Evolutionary conservation across 2,113 vertebrate species (phyloP).

Genomic region (Coptodon rendalli): DNA sequence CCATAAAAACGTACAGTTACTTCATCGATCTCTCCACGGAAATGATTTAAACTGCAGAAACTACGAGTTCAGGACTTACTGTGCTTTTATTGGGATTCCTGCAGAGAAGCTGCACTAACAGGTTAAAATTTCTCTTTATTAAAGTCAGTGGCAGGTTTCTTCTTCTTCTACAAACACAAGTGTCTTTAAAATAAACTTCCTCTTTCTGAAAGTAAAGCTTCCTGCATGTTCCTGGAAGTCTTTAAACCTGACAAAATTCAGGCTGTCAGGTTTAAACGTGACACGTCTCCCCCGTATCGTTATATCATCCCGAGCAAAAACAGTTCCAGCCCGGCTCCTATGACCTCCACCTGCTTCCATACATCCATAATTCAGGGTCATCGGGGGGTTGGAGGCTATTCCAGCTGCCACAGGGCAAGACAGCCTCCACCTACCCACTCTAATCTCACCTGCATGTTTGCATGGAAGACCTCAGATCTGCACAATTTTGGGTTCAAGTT

Average conservation of each 20-base stretch:
- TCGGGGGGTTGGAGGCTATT: not conserved
- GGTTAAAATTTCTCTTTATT: not conserved
- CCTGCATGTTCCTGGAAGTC: not conserved
- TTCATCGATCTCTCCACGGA: not conserved
- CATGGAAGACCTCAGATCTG: not conserved
- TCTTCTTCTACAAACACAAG: not conserved
- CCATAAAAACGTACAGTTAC: not conserved
- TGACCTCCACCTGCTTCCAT: not conserved
- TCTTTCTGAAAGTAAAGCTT: not conserved
- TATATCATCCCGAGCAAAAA: not conserved
- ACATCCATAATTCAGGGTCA: not conserved
- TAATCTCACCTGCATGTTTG: not conserved
- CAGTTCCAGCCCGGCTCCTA: not conserved
- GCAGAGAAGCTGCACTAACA: not conserved
- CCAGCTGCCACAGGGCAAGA: not conserved
- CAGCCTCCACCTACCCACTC: not conserved
- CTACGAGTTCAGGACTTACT: not conserved
- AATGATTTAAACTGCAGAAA: not conserved
- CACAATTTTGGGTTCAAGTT: fast-evolving
- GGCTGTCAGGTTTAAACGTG: not conserved
- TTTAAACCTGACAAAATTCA: not conserved
- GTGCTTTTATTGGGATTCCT: not conserved
- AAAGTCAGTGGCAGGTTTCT: not conserved
- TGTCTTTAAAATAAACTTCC: not conserved
- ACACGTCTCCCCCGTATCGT: fast-evolving